Base-by-base conservation (phyloP, 1,140 invertebrate species). In the Archivesica marissinica region DNA sequence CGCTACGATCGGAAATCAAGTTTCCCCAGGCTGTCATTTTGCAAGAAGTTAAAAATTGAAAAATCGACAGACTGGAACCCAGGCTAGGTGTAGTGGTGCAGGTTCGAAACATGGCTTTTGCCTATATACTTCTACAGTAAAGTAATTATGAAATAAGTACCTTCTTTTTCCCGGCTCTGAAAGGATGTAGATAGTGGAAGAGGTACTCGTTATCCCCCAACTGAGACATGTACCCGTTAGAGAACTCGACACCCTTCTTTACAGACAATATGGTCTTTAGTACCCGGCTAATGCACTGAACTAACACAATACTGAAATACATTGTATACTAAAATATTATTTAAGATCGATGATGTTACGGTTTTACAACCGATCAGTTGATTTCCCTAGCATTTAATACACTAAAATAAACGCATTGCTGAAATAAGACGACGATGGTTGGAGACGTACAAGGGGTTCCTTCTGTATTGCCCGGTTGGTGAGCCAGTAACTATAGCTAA, bases 171-270 rank as follows among this genome's bases (percentile, higher is more conserved):
- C 50, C 76, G n/a, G 84, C 25, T 68, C 85, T 68, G 72, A 92
- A 92, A 17, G 91, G 91, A 70, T 91, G 89, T 2, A 92, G 87
- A 68, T 91, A 91, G 41, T 88, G 56, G 56, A 91, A 91, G 4
- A 92, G 85, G 50, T 75, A 86, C 87, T 59, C 88, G 90, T 94
- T 94, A 83, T 95, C 94, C 25, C 95, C 52, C 30, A 90, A 94
- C 90, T 96, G 95, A 13, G 77, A 68, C 66, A 87, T 86, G 79
- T 90, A 91, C 28, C 88, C 75, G 3, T 64, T 68, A 15, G 56
- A 78, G 64, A 92, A 92, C 17, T 85, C 54, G n/a, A 54, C n/a
- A 4, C 90, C 90, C 50, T 74, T 72, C 50, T 79, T 68, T n/a
- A 88, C 90, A 23, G 87, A 54, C 64, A 92, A 79, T 23, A 92